A percentile compares a stretch with the other conserved stretches of the same genome.
Conservation (phyloP, 1,140 invertebrate species). For the Leptonema lineaticorne region DNA sequence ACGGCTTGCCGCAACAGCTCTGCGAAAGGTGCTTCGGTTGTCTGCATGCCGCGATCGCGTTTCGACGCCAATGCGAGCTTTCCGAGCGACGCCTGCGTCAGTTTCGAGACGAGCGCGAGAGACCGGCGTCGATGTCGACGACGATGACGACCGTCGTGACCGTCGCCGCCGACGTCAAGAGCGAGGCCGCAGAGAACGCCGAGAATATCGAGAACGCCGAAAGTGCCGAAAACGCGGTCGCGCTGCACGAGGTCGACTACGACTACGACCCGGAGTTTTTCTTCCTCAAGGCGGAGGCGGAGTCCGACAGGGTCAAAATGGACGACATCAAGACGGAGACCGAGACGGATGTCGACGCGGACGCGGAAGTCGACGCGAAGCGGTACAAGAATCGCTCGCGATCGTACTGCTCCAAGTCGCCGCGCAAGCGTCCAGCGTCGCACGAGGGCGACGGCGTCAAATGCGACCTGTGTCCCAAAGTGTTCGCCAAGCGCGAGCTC, state of each 20-base stretch:
- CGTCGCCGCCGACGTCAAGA: background rate
- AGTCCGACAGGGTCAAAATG: background rate
- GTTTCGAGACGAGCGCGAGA: constrained; percentile 18
- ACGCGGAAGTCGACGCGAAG: background rate
- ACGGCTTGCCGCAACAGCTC: constrained; percentile 34
- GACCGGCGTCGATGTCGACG: background rate
- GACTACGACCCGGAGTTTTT: constrained; percentile 16
- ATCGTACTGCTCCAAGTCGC: constrained; percentile 49
- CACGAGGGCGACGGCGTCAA: constrained; percentile 48
- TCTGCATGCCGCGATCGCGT: constrained; percentile 26
- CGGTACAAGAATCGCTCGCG: constrained; percentile 41
- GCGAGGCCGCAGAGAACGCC: no score
- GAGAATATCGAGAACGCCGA: background rate
- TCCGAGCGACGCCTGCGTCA: constrained; percentile 29
- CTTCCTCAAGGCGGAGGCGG: constrained; percentile 24
- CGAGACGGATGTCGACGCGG: background rate
- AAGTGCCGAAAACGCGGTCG: no score
- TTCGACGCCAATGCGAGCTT: constrained; percentile 26
- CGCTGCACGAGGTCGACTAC: background rate
- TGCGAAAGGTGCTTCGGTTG: constrained; percentile 26
- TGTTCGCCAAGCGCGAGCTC: constrained; percentile 50
- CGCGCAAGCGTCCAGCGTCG: constrained; percentile 46
- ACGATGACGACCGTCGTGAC: background rate
- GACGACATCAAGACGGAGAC: background rate
- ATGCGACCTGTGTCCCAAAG: constrained; percentile 49